Percentiles rank a stretch among this genome's conserved stretches.
Evolutionary conservation across 1,140 invertebrate genomes (phyloP).

Genomic region (Rhagoletis pomonella): DNA sequence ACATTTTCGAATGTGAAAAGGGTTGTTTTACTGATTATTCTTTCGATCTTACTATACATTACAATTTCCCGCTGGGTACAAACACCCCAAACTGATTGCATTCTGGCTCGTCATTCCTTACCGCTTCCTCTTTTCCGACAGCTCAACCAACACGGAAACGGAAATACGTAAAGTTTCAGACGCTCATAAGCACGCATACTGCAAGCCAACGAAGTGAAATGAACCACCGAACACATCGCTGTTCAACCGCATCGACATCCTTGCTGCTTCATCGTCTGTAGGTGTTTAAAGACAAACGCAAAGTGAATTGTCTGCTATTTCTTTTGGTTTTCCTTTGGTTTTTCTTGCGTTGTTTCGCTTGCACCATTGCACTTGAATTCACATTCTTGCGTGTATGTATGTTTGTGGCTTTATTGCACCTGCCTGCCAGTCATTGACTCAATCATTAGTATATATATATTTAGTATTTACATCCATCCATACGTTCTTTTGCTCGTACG

Average conservation of each 20-base stretch:
- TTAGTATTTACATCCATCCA: too few relatives aligned
- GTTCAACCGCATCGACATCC: neutral
- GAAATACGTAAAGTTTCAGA: conserved; percentile 48
- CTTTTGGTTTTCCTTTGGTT: too few relatives aligned
- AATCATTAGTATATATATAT: too few relatives aligned
- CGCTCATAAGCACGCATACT: neutral
- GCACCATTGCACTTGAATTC: neutral
- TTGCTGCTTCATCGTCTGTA: conserved; percentile 50
- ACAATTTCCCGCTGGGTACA: too few relatives aligned
- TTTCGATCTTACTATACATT: too few relatives aligned
- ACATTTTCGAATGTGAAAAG: too few relatives aligned
- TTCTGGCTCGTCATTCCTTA: neutral
- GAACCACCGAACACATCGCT: neutral
- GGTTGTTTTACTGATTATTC: too few relatives aligned
- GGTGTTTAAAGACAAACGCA: conserved; percentile 42
- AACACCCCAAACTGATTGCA: too few relatives aligned
- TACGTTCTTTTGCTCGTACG: too few relatives aligned
- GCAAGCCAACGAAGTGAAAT: too few relatives aligned
- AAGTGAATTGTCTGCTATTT: conserved; percentile 40
- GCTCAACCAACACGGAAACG: conserved; percentile 30
- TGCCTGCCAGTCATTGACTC: conserved; percentile 4
- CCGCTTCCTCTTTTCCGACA: neutral
- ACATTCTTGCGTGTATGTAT: neutral
- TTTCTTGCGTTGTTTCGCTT: too few relatives aligned
- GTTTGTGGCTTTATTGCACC: conserved; percentile 39